Conservation (phyloP, 2,113 vertebrate species). For the Tamias sibiricus region DNA sequence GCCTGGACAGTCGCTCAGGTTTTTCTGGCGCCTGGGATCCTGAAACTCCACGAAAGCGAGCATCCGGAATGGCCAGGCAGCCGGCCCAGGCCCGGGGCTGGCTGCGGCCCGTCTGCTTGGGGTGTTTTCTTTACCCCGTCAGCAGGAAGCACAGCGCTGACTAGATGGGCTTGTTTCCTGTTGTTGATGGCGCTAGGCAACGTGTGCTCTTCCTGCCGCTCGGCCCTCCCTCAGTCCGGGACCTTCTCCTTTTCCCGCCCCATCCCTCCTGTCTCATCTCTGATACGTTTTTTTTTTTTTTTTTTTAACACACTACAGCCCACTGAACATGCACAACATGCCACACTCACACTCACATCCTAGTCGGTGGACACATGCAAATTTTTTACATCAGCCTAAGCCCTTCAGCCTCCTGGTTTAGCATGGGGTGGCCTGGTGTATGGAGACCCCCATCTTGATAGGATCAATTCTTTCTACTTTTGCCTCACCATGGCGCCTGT, state of each 20-base stretch:
- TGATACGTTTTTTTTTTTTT: too few species aligned
- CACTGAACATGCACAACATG: fast-evolving
- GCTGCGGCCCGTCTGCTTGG: neutral
- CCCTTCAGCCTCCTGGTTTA: neutral
- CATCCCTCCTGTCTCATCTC: neutral
- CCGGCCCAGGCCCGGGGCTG: neutral
- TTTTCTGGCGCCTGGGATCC: conserved; percentile 62
- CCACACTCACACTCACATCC: neutral
- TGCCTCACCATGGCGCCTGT: neutral
- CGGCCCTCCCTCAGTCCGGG: neutral
- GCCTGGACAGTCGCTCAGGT: neutral
- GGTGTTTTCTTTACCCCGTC: conserved; percentile 82
- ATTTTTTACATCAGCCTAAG: neutral
- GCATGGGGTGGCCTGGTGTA: neutral
- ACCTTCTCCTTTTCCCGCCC: neutral
- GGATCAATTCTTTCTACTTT: neutral
- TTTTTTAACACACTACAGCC: neutral
- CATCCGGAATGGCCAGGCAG: conserved; percentile 34
- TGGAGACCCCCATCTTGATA: neutral
- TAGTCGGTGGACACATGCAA: neutral
- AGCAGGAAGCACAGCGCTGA: conserved; percentile 82
- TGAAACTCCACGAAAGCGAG: neutral
- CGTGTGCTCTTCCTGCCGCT: conserved; percentile 23
- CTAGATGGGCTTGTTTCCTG: conserved; percentile 84
- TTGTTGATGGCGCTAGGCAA: conserved; percentile 78